Percentiles rank a stretch among this genome's conserved stretches.
These are phyloP conservation scores for Monoplex corrugatus DNA, from an alignment of 2,888 invertebrate species.

Conservation along the genomic window DNA sequence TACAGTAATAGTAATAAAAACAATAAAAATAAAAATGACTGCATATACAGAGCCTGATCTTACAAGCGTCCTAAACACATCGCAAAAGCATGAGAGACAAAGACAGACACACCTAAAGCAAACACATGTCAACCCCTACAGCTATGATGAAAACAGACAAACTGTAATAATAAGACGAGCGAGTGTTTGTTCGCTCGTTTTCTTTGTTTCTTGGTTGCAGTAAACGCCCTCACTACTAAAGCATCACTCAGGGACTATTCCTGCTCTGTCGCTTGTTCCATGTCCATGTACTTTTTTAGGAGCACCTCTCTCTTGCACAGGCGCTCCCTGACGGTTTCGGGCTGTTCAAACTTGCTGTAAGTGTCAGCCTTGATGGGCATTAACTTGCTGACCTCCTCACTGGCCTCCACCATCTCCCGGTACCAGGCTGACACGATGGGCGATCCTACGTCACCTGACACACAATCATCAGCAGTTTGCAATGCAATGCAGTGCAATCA, in stretches of 20 bases:
- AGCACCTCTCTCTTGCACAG: conserved; percentile 25
- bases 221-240: background rate
- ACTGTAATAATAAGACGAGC: background rate
- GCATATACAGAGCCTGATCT: too few species aligned
- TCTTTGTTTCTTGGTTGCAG: background rate
- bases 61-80: too few species aligned
- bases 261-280: background rate
- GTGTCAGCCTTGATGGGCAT: conserved; percentile 40
- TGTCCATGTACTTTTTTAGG: conserved; percentile 3
- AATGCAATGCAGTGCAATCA: too few species aligned
- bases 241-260: background rate
- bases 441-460: background rate
- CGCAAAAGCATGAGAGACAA: too few species aligned
- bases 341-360: conserved; percentile 29
- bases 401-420: conserved; percentile 44
- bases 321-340: conserved; percentile 17
- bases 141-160: background rate
- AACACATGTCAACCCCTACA: background rate
- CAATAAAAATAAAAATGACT: too few species aligned
- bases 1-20: too few species aligned
- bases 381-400: conserved; percentile 38
- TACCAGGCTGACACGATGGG: conserved; percentile 12
- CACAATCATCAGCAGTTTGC: too few species aligned
- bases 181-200: too few species aligned
- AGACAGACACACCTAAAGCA: background rate